phyloP scores from a whole-genome alignment of 2,113 vertebrate genomes.

The Gallinago undulata region DNA sequence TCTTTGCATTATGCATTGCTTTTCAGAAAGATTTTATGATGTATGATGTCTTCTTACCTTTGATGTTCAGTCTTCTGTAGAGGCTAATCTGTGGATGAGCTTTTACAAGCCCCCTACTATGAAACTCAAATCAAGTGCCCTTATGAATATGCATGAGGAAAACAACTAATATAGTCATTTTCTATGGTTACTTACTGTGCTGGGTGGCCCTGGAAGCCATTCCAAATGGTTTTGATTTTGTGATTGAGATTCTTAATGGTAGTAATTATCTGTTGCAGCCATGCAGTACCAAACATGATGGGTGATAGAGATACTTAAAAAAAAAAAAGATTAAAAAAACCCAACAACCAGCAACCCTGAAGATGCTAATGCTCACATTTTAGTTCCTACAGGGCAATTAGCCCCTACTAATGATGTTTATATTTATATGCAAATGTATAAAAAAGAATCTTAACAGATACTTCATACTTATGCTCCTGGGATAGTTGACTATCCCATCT shows the following conservation, averaged over 20 bases:
- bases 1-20: neutral
- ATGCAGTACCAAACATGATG: constrained; percentile 75
- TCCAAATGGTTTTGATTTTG: constrained; percentile 78
- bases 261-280: constrained; percentile 77
- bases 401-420: constrained; percentile 78
- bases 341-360: constrained; percentile 47
- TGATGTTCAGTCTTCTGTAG: constrained; percentile 61
- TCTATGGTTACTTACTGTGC: constrained; percentile 75
- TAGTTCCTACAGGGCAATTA: constrained; percentile 76
- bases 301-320: constrained; percentile 70
- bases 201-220: constrained; percentile 73
- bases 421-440: constrained; percentile 81
- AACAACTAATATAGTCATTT: constrained; percentile 62
- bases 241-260: constrained; percentile 78
- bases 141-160: constrained; percentile 78
- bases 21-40: constrained; percentile 1
- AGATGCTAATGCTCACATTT: constrained; percentile 71
- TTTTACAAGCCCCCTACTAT: constrained; percentile 66
- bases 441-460: constrained; percentile 73
- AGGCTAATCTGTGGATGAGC: constrained; percentile 64
- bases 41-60: constrained; percentile 44
- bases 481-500: constrained; percentile 74
- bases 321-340: neutral
- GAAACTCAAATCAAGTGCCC: constrained; percentile 70
- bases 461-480: constrained; percentile 72